phyloP scores from a whole-genome alignment of 1,140 invertebrate genomes.

The Gryllus bimaculatus region DNA sequence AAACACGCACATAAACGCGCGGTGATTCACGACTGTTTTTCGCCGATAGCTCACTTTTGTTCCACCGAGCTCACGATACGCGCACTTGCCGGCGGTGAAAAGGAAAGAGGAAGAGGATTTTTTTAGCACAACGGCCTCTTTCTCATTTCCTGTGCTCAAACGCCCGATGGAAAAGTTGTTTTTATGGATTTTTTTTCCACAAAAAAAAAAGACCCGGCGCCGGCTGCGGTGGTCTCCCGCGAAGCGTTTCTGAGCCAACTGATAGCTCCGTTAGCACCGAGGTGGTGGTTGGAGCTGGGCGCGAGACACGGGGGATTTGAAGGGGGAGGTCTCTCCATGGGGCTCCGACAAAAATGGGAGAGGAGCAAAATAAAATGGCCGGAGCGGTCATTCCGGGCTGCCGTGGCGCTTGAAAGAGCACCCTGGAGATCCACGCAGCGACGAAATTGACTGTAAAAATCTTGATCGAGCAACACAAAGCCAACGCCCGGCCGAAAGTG shows the following conservation, averaged over 20 bases:
- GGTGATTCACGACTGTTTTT: neutral
- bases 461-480: neutral
- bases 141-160: slow-evolving; percentile 1
- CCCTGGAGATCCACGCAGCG: neutral
- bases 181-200: neutral
- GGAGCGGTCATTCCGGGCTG: neutral
- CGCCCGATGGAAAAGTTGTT: neutral
- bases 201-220: neutral
- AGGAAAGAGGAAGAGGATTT: neutral
- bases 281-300: too few relatives aligned
- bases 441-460: slow-evolving; percentile 1
- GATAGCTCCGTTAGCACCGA: neutral
- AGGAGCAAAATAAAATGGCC: neutral
- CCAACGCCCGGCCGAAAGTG: neutral
- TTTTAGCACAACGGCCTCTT: neutral
- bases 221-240: too few relatives aligned
- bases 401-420: neutral
- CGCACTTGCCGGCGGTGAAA: neutral
- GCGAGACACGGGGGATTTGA: too few relatives aligned
- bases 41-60: neutral
- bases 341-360: neutral
- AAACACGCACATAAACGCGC: neutral
- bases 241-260: neutral
- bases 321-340: too few relatives aligned
- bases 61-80: neutral